phyloP scores from a whole-genome alignment of 2,797 vertebrate species.

The Poeciliopsis gracilis region DNA sequence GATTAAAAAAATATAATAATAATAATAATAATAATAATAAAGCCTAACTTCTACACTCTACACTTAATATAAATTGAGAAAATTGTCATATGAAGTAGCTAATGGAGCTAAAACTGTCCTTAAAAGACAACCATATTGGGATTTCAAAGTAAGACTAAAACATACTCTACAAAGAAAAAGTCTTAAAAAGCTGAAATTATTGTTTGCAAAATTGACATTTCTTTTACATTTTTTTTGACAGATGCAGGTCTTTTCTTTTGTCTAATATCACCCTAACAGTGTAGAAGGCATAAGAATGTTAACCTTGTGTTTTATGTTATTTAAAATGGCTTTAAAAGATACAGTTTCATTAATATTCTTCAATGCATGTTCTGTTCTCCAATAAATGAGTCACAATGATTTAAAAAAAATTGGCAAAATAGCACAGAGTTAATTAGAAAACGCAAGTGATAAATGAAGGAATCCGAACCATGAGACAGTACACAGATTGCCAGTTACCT shows the following conservation, averaged over 20 bases:
- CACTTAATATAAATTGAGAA: too few relatives aligned
- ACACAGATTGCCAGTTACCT: neutral
- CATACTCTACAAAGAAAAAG: neutral
- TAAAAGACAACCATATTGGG: neutral
- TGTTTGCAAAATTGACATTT: neutral
- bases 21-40: too few relatives aligned
- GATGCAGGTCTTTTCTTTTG: neutral
- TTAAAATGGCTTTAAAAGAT: neutral
- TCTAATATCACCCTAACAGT: neutral
- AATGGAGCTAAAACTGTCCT: too few relatives aligned
- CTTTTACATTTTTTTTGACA: neutral
- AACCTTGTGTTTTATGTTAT: neutral
- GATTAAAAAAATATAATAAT: too few relatives aligned
- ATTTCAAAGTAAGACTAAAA: neutral
- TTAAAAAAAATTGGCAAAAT: neutral
- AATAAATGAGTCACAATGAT: neutral
- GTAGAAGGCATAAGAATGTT: constrained; percentile 3
- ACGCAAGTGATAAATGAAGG: neutral
- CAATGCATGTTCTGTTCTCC: neutral
- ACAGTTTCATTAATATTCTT: constrained; percentile 2
- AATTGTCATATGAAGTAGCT: too few relatives aligned
- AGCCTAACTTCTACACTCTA: too few relatives aligned
- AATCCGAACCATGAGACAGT: neutral
- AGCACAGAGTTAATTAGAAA: neutral
- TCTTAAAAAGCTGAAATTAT: neutral